A percentile compares a stretch with the other conserved stretches of the same genome.
Conservation (phyloP, 2,888 invertebrate genomes). For the Lasius platythorax region DNA sequence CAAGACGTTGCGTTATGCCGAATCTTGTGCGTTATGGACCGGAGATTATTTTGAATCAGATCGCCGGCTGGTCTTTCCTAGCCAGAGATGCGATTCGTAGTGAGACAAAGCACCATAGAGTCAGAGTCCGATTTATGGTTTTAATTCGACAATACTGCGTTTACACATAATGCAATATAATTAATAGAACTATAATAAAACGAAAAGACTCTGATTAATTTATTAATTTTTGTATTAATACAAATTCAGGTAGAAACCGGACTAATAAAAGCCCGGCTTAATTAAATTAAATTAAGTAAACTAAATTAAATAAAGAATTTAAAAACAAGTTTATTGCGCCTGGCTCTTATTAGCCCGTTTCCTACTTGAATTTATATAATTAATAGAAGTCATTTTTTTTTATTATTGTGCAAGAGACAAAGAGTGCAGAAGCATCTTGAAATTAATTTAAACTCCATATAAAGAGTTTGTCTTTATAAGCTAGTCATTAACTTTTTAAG, state of each 20-base stretch:
- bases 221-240: too few relatives aligned
- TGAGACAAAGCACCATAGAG: neutral
- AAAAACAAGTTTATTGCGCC: too few relatives aligned
- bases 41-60: constrained; percentile 16
- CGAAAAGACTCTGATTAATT: too few relatives aligned
- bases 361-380: neutral
- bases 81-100: neutral
- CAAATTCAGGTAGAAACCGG: too few relatives aligned
- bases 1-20: constrained; percentile 5
- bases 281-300: too few relatives aligned
- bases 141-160: constrained; percentile 1
- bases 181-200: neutral
- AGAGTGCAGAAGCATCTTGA: neutral
- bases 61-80: neutral
- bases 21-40: constrained; percentile 7
- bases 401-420: neutral
- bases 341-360: too few relatives aligned
- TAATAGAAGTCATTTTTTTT: neutral
- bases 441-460: neutral
- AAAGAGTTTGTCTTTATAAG: constrained; percentile 3
- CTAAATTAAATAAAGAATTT: too few relatives aligned
- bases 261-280: too few relatives aligned
- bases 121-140: neutral
- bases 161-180: neutral
- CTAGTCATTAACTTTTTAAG: neutral